A percentile compares a stretch with the other conserved stretches of the same genome.
Evolutionary conservation across 1,140 invertebrate species (phyloP).

Genomic region (Notospermus geniculatus): DNA sequence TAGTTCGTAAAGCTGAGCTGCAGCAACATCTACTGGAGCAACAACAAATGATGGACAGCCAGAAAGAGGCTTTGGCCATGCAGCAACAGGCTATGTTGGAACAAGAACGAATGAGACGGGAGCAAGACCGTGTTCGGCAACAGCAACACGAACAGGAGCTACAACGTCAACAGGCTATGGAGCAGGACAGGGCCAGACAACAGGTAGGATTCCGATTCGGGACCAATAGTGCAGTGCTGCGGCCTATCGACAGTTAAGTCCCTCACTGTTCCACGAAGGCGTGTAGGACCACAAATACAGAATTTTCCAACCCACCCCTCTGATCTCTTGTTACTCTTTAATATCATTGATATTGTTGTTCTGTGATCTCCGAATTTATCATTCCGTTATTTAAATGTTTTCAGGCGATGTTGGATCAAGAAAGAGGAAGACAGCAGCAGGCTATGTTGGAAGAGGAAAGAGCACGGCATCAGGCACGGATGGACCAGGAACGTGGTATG

Average conservation of each 20-base stretch:
- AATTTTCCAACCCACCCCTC: too few species aligned
- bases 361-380: neutral
- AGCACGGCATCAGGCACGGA: conserved; percentile 25
- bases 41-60: conserved; percentile 21
- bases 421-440: conserved; percentile 3
- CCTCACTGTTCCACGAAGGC: too few species aligned
- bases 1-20: conserved; percentile 22
- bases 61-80: conserved; percentile 20
- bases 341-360: too few species aligned
- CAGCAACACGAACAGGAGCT: conserved; percentile 19
- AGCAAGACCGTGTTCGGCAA: too few species aligned
- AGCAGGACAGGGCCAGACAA: conserved; percentile 9
- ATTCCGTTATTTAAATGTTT: neutral
- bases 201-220: too few species aligned
- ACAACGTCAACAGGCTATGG: conserved; percentile 9
- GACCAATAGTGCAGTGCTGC: too few species aligned
- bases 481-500: conserved; percentile 6
- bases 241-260: neutral
- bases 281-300: too few species aligned
- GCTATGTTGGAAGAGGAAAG: conserved; percentile 13
- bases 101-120: conserved; percentile 7
- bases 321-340: too few species aligned
- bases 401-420: neutral
- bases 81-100: conserved; percentile 27
- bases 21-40: conserved; percentile 26